Base-by-base conservation (phyloP, 2,113 vertebrate species). In the Crypturellus undulatus region DNA sequence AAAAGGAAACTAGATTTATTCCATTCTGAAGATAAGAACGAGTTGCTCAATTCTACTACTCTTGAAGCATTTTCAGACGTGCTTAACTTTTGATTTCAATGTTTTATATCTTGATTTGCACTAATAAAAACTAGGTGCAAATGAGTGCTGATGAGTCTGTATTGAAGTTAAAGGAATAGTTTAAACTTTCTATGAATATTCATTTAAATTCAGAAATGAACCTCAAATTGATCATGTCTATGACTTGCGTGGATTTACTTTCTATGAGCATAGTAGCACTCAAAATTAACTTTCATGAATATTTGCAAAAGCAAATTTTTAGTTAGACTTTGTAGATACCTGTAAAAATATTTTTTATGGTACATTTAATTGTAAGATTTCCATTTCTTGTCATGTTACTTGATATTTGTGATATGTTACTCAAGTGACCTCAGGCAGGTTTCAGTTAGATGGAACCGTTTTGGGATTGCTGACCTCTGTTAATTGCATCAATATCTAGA, bases 81-180 rank as follows among this genome's bases (percentile, higher is more conserved):
- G 42, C 71, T 79, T 49, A 92, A 78, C 70, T 78, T 90, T 30
- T 86, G 19, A 85, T 87, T 93, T 91, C 47, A 28, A 5, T 89
- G 47, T 6, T 92, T 89, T 76, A 88, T 73, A 28, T 95, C 32
- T 30, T 78, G 52, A 84, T 96, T 91, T 93, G 56, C 79, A 62
- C 84, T 94, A 92, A 94, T 92, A 95, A 94, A 96, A 97, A 92
- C 76, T 93, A 93, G 86, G 92, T 96, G 91, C 75, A 89, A 89
- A 89, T 65, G 70, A 85, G 75, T 49, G 21, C 67, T 96, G 94
- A 79, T 93, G 65, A 93, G 47, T 88, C 90, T 89, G 43, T 62
- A 72, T 22, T 76, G 92, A 86, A 92, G 65, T 89, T 93, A 90
- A 93, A 90, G 30, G 56, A 93, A 90, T 89, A 87, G 90, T 95